Evolutionary conservation across 2,888 invertebrate species (phyloP).

Genomic region (Abrostola tripartita): DNA sequence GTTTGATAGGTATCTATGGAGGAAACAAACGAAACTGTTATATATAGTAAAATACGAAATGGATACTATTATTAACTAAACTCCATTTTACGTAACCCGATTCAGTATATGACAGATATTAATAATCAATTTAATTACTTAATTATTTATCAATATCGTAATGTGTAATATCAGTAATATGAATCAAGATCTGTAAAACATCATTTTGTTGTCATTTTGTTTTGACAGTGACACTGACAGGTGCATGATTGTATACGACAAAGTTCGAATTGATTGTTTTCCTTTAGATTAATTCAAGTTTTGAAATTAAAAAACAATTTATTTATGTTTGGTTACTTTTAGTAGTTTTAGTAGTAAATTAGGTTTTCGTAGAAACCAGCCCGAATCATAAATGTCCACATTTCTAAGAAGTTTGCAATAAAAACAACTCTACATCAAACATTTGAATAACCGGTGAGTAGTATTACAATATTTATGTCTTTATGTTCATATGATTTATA

Average conservation of each 20-base stretch:
- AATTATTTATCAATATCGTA: no score
- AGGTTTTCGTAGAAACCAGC: slow-evolving; percentile 5
- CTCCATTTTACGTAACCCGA: not conserved
- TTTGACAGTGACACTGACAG: slow-evolving; percentile 1
- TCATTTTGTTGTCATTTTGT: not conserved
- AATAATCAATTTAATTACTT: no score
- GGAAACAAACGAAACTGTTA: no score
- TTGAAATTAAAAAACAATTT: not conserved
- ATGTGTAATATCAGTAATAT: no score
- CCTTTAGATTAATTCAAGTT: not conserved
- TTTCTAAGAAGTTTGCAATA: slow-evolving; percentile 2
- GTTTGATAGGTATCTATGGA: no score
- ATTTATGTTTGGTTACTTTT: no score
- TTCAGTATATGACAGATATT: no score
- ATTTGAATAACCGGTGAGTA: slow-evolving; percentile 26
- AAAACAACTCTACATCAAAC: not conserved
- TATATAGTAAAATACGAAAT: not conserved
- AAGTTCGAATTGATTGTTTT: not conserved
- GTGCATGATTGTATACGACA: not conserved
- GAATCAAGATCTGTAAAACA: no score
- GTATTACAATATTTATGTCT: slow-evolving; percentile 6
- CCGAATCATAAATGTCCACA: not conserved
- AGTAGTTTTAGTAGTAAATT: not conserved
- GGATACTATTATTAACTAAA: not conserved
- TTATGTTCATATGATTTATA: not conserved